Base-by-base conservation (phyloP, 2,888 invertebrate genomes). In the Sphaeridia pumilis region DNA sequence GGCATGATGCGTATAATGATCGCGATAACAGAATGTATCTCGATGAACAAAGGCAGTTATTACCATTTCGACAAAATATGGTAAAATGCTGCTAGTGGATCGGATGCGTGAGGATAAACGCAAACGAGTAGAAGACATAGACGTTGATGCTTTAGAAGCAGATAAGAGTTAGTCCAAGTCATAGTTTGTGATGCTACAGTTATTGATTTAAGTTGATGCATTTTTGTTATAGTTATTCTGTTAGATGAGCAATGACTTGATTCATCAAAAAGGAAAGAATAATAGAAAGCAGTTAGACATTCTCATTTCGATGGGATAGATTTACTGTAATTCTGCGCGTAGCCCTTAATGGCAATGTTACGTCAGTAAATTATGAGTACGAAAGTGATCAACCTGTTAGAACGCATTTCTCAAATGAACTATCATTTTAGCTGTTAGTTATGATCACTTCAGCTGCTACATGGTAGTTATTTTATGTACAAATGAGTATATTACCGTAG, bases 91-190 rank as follows among this genome's bases (percentile, higher is more conserved):
- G n/a, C n/a, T n/a, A n/a, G n/a, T n/a, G n/a, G n/a, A n/a, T n/a
- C n/a, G n/a, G n/a, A n/a, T n/a, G n/a, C n/a, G n/a, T n/a, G n/a
- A n/a, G n/a, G n/a, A n/a, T n/a, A n/a, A n/a, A n/a, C n/a, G n/a
- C n/a, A n/a, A n/a, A n/a, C n/a, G n/a, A n/a, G 7, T 38, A 38
- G 38, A 38, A 38, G 38, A 31, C 38, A 38, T 38, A 38, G 17
- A 38, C 12, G 38, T n/a, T n/a, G n/a, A 7, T 38, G 38, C 38
- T 38, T 12, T 38, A 5, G 4, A 38, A 17, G 17, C 12, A 17
- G 38, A 17, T 7, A 12, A 17, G 20, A 17, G 17, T 38, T 38
- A 5, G 12, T 38, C 20, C 38, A 38, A 38, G 17, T 38, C 38
- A 17, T 38, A 38, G 38, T 17, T 38, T 38, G 38, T 38, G 10